These are phyloP conservation scores for Andrena trimmerana DNA, from an alignment of 2,888 invertebrate genomes.

Conservation along the genomic window DNA sequence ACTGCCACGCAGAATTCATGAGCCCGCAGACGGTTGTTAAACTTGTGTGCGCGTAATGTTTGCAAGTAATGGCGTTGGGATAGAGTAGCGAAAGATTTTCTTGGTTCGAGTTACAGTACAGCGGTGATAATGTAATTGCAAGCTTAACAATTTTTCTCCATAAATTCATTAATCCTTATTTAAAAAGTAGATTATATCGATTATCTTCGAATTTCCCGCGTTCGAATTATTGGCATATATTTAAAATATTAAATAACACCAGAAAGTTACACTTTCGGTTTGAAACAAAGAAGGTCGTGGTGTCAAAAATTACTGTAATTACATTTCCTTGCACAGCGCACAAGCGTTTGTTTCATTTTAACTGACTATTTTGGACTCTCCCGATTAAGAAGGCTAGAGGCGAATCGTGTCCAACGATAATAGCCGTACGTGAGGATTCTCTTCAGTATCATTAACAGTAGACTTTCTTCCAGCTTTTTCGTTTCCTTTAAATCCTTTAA, in stretches of 20 bases:
- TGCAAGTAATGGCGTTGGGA: too few species aligned
- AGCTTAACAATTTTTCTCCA: neutral
- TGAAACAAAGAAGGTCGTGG: neutral
- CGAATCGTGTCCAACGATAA: conserved; percentile 44
- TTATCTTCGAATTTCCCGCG: neutral
- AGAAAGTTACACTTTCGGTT: neutral
- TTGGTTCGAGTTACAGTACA: too few species aligned
- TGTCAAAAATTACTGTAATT: conserved; percentile 1
- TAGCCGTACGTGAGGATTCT: conserved; percentile 35
- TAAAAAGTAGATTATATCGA: neutral
- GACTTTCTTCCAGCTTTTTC: conserved; percentile 49
- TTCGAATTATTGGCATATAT: neutral
- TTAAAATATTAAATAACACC: neutral
- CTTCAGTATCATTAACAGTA: conserved; percentile 49
- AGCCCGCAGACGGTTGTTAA: too few species aligned
- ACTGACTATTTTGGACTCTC: neutral
- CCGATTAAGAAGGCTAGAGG: conserved; percentile 30
- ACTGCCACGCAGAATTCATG: too few species aligned
- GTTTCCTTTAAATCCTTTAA: conserved; percentile 66
- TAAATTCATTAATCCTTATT: neutral
- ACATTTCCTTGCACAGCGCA: neutral
- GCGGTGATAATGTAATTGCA: neutral
- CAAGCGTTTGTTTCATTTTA: neutral
- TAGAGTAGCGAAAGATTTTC: too few species aligned
- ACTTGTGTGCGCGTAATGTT: too few species aligned